Base-by-base conservation (phyloP, 2,888 invertebrate species). In the Sinhomidia bicolor region DNA sequence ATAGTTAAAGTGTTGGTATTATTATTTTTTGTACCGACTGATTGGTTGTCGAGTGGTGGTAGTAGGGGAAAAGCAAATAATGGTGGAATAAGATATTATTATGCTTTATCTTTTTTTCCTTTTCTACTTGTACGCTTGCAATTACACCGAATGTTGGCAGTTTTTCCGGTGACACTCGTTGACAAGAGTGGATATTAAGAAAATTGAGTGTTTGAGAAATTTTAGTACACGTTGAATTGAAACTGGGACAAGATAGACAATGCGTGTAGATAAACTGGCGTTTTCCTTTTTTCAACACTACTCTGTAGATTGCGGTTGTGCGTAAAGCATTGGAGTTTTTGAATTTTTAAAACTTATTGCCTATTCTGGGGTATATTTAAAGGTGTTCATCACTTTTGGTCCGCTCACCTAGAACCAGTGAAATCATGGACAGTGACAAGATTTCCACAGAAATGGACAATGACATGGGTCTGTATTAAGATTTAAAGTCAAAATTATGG, bases 381-480 rank as follows among this genome's bases (percentile, higher is more conserved):
- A 94, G 96, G 92, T 97, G 97, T 93, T 96, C 97, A 47, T 96
- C 96, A n/a, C 94, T 97, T 80, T 94, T 97, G 89, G 95, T 96
- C 92, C 95, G 96, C 78, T 96, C 96, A 23, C 92, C 92, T 7
- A 44, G 92, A 29, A 88, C 90, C 20, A 90, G 90, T 76, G 90
- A 91, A n/a, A 83, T 89, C 14, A 90, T 92, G 90, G 92, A 92
- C 41, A 79, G 88, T 71, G 91, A 91, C 23, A 91, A 90, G 32
- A 87, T 89, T 29, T 89, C 89, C 1, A 84, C 86, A 10, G 92
- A 90, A 54, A 86, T 87, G 17, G 91, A 91, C n/a, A 89, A 85
- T 47, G 91, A 91, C 54, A 79, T 82, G 65, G 90, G 91, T 89
- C 26, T 36, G 29, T n/a, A n/a, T n/a, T n/a, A 81, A 14, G 23